Conservation (phyloP, 2,113 vertebrate genomes). For the rabbit (Oryctolagus cuniculus) region DNA sequence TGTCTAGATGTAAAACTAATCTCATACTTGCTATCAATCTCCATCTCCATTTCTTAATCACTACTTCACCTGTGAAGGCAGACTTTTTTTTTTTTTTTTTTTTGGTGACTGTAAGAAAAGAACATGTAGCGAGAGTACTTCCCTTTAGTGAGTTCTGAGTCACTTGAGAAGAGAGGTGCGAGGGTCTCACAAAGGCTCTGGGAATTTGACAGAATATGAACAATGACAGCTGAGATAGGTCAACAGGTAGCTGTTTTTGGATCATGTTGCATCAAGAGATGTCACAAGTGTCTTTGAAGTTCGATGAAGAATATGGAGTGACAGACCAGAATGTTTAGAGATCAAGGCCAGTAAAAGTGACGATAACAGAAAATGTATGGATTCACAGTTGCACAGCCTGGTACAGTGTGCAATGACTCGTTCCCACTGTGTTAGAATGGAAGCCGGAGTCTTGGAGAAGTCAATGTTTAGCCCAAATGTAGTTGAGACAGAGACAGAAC, state of each 20-base stretch:
- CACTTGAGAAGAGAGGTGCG: neutral
- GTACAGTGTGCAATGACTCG: neutral
- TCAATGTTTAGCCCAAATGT: neutral
- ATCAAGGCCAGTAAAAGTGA: neutral
- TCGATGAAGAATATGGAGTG: neutral
- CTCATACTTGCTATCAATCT: neutral
- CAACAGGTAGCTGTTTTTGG: neutral
- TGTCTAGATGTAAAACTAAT: constrained; percentile 22
- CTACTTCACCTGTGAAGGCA: neutral
- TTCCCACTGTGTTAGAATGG: neutral
- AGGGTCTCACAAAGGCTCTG: neutral
- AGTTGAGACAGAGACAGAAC: neutral
- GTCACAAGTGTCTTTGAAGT: neutral
- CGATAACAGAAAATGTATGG: neutral
- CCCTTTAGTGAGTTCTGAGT: neutral
- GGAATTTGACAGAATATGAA: neutral
- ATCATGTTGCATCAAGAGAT: neutral
- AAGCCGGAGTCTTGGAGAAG: neutral
- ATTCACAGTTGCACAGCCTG: neutral
- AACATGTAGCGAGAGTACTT: neutral
- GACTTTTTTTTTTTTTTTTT: too few species aligned
- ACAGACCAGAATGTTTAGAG: neutral
- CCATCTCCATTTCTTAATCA: constrained; percentile 30
- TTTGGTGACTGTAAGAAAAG: neutral
- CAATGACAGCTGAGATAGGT: neutral